Conservation (phyloP, 2,888 invertebrate species). For the Ariolimax columbianus region DNA sequence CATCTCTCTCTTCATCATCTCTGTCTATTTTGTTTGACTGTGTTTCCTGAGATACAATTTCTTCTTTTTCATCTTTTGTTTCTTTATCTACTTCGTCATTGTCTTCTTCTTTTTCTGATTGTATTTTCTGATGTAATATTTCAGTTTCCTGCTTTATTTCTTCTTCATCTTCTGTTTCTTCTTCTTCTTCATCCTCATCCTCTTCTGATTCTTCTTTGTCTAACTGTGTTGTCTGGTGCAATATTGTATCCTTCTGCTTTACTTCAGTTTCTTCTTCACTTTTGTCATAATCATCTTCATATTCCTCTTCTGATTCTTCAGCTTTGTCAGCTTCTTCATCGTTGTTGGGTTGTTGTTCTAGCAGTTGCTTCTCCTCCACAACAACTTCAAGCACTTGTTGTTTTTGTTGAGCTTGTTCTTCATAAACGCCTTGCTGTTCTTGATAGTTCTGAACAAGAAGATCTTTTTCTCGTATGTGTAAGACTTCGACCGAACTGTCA, state of each 20-base stretch:
- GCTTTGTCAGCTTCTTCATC: background rate
- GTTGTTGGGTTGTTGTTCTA: too few relatives aligned
- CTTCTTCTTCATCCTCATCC: background rate
- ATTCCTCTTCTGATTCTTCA: background rate
- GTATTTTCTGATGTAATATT: background rate
- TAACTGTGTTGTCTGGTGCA: background rate
- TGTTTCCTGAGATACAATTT: background rate
- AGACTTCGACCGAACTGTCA: background rate
- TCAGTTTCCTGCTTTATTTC: background rate
- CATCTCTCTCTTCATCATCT: conserved; percentile 12
- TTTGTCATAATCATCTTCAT: background rate
- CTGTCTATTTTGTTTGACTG: background rate
- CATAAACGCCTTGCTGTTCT: background rate
- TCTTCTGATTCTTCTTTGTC: background rate
- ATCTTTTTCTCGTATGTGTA: background rate
- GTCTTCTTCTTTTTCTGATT: background rate
- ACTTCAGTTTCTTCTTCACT: background rate
- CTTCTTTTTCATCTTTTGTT: background rate
- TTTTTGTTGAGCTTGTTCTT: background rate
- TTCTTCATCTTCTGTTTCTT: background rate
- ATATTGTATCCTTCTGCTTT: background rate
- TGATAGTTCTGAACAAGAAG: background rate
- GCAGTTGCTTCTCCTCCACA: too few relatives aligned
- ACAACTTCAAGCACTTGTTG: background rate
- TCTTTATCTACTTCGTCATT: background rate